Conservation (phyloP, 1,140 invertebrate species). For the Yoshiicerus persimilis region DNA sequence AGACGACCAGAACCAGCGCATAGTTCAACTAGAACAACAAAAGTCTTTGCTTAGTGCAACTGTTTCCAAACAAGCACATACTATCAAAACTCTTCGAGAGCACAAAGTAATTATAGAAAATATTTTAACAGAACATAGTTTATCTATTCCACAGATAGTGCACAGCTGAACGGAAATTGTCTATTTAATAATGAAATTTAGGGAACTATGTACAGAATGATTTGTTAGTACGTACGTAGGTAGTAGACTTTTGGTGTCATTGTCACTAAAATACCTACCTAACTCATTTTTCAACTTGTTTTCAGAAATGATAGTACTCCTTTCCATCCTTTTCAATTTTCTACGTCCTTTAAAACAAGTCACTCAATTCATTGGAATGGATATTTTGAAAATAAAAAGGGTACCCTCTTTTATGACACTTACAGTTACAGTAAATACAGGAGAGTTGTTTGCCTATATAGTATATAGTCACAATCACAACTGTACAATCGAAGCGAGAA, state of each 20-base stretch:
- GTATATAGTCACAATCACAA: no score
- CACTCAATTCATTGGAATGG: no score
- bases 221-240: not conserved
- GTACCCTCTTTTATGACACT: no score
- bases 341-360: not conserved
- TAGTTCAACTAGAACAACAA: slow-evolving; percentile 40
- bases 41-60: slow-evolving; percentile 24
- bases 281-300: not conserved
- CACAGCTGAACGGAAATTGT: no score
- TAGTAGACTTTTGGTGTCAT: not conserved
- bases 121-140: not conserved
- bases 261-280: not conserved
- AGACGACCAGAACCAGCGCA: slow-evolving; percentile 33
- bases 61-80: slow-evolving; percentile 31
- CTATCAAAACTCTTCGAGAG: slow-evolving; percentile 29
- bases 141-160: not conserved
- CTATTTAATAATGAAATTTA: no score
- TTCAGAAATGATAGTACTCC: not conserved
- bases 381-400: no score
- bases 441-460: no score
- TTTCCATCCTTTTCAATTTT: not conserved
- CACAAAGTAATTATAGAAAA: slow-evolving; percentile 34
- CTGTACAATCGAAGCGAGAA: no score
- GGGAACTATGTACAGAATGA: not conserved
- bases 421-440: no score